Evolutionary conservation across 2,113 vertebrate species (phyloP), one percentile per base, ranked within the genome.

Genomic region (Sander vitreus): DNA sequence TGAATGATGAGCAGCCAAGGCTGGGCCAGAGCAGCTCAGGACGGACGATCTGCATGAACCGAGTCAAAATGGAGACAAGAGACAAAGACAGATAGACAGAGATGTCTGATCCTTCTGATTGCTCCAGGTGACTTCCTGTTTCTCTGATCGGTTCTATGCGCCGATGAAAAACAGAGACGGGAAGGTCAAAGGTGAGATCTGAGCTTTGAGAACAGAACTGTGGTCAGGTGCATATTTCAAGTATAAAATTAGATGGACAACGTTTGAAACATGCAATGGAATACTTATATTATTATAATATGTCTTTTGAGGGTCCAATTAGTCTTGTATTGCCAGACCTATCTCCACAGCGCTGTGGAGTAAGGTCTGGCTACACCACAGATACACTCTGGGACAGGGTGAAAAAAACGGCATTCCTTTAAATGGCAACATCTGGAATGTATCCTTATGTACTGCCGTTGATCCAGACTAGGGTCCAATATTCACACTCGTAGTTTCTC

Each of bases 111-210:
- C 33, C 23, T 12, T 74, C 36, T 71, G 58, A 76, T 59, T 80
- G 79, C 67, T 83, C 11, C 63, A 48, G 73, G 74, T 53, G 10
- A 86, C 79, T 90, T 88, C 87, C 64, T 72, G 55, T 73, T 70
- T 64, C 73, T 88, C 68, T 73, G 81, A 85, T 86, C 53, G 25
- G 47, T 59, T 83, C 13, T 62, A 21, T 53, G 50, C 39, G 68
- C 21, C 39, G 39, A 83, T 86, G 59, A 59, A 81, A 81, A 88
- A 58, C 86, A 91, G 83, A 83, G 53, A 73, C 19, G 25, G 74
- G 57, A 4, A 36, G 59, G 80, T 81, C 69, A 74, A 30, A 73
- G 63, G 55, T 73, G 33, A 78, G 25, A 51, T 53, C 16, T 33
- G 39, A 48, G 55, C 27, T 68, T 47, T 2, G 21, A 19, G 58